phyloP scores from a whole-genome alignment of 2,888 invertebrate species.

The Tachina grossa region DNA sequence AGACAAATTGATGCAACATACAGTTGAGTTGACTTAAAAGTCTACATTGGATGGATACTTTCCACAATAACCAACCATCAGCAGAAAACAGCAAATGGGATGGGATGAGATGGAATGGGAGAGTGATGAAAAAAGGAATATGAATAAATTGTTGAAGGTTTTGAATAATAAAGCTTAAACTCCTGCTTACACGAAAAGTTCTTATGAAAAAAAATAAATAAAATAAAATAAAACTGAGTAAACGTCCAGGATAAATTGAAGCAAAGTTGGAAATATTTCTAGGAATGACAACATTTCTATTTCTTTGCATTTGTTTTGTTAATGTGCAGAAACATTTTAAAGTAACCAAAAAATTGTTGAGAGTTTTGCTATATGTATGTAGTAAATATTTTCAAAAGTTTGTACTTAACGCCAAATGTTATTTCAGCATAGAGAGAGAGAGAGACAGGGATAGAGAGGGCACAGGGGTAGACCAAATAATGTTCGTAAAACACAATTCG shows the following conservation, averaged over 20 bases:
- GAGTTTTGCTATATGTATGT: constrained; percentile 78
- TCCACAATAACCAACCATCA: not conserved
- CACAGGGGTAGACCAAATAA: not conserved
- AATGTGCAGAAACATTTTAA: constrained; percentile 77
- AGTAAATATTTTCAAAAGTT: constrained; percentile 30
- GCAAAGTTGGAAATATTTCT: constrained; percentile 25
- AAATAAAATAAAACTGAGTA: not conserved
- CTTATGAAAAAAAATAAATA: constrained; percentile 10
- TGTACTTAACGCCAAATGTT: constrained; percentile 33
- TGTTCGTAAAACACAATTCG: constrained; percentile 1
- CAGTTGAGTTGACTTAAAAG: constrained; percentile 47
- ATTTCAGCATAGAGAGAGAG: not conserved
- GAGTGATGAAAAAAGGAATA: constrained; percentile 29
- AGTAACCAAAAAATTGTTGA: constrained; percentile 80
- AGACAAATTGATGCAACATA: constrained; percentile 51
- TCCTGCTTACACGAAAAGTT: not conserved
- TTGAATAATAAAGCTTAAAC: constrained; percentile 61
- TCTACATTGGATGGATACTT: constrained; percentile 21
- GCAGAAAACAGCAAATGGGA: not conserved
- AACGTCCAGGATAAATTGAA: not conserved
- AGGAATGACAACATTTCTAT: constrained; percentile 79
- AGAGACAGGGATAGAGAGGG: not conserved
- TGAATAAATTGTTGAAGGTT: constrained; percentile 65
- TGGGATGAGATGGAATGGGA: constrained; percentile 32
- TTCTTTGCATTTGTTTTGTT: constrained; percentile 77